A percentile compares a stretch with the other conserved stretches of the same genome.
Evolutionary conservation across 2,797 vertebrate species (phyloP).

Genomic region (Labroides dimidiatus): DNA sequence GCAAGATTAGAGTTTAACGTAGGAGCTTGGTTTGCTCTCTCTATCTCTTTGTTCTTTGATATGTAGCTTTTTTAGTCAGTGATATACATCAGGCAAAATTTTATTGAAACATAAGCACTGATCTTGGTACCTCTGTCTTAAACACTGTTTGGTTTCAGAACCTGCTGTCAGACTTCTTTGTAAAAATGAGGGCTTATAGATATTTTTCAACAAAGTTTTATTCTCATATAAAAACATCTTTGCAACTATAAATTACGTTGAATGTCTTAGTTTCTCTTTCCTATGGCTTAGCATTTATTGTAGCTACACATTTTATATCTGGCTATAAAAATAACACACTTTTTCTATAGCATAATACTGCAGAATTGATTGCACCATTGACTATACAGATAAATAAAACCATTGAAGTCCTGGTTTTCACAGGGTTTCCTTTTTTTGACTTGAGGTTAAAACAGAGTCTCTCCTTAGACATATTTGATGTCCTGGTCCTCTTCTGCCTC

Average conservation of each 20-base stretch:
- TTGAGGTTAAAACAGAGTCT: neutral
- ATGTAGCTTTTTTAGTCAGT: neutral
- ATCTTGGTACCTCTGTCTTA: neutral
- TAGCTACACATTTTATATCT: constrained; percentile 39
- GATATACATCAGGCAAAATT: no score
- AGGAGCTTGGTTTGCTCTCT: neutral
- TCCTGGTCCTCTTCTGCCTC: constrained; percentile 63
- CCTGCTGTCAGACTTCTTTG: constrained; percentile 18
- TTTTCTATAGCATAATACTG: constrained; percentile 71
- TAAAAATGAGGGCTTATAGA: constrained; percentile 19
- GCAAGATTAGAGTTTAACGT: neutral
- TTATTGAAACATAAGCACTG: neutral
- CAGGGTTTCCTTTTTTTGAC: constrained; percentile 14
- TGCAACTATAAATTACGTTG: constrained; percentile 18
- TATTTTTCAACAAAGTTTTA: constrained; percentile 43
- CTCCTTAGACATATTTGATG: constrained; percentile 67
- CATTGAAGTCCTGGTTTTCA: constrained; percentile 7
- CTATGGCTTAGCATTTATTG: constrained; percentile 35
- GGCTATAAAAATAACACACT: constrained; percentile 68
- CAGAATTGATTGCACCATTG: constrained; percentile 66
- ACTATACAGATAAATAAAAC: constrained; percentile 35
- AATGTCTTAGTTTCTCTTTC: constrained; percentile 23
- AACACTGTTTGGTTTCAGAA: constrained; percentile 5
- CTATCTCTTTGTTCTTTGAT: neutral
- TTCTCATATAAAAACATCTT: constrained; percentile 57